These are phyloP conservation scores for Acronicta psi DNA, from an alignment of 2,888 invertebrate genomes.

Conservation along the genomic window DNA sequence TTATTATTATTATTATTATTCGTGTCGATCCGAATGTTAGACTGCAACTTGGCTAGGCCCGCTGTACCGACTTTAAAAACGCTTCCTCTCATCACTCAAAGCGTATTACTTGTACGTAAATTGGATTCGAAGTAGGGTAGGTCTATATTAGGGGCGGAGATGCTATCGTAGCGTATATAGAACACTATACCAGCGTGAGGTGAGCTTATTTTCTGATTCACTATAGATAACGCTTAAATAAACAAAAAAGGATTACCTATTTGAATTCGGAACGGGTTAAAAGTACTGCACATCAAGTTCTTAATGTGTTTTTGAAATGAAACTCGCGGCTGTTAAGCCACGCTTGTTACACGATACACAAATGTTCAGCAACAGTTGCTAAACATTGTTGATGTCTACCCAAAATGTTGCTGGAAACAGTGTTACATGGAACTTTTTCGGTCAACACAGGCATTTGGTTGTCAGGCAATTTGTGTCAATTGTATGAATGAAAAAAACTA, in stretches of 20 bases:
- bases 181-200: slow-evolving; percentile 56
- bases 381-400: too few relatives aligned
- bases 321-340: not conserved
- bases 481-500: too few relatives aligned
- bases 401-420: too few relatives aligned
- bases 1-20: too few relatives aligned
- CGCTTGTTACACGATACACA: not conserved
- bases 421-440: too few relatives aligned
- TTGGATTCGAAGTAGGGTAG: slow-evolving; percentile 84
- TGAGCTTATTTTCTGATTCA: slow-evolving; percentile 53
- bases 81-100: slow-evolving; percentile 45
- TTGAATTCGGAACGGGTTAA: slow-evolving; percentile 36
- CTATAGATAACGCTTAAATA: slow-evolving; percentile 47
- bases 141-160: slow-evolving; percentile 79
- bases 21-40: too few relatives aligned
- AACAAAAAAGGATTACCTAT: slow-evolving; percentile 36
- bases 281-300: slow-evolving; percentile 27
- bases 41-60: too few relatives aligned
- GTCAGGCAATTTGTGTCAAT: too few relatives aligned
- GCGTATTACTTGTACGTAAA: slow-evolving; percentile 77
- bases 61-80: not conserved
- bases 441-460: too few relatives aligned
- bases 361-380: not conserved
- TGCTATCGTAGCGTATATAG: slow-evolving; percentile 68
- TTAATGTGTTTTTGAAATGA: slow-evolving; percentile 26